A percentile compares a stretch with the other conserved stretches of the same genome.
Evolutionary conservation across 2,113 vertebrate species (phyloP).

Genomic region (Corydoras sp.): DNA sequence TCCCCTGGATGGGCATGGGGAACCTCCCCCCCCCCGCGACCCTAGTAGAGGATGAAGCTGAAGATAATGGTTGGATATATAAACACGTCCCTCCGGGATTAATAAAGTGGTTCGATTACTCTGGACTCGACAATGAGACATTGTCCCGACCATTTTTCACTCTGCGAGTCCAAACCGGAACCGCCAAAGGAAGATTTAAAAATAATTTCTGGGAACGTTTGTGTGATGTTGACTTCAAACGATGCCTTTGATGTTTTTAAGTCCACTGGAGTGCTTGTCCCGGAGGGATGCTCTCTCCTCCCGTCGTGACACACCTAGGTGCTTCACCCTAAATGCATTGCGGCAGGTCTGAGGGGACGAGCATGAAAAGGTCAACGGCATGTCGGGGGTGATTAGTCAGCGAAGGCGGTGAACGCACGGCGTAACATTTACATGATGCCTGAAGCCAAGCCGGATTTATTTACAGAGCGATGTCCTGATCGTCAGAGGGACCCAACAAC

Average conservation of each 20-base stretch:
- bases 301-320: neutral
- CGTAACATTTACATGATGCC: neutral
- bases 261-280: neutral
- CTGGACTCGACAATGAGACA: too few species aligned
- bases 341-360: neutral
- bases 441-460: neutral
- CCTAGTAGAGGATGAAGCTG: too few species aligned
- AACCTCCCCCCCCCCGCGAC: too few species aligned
- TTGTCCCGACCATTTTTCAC: too few species aligned
- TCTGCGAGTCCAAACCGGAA: too few species aligned
- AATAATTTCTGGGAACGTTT: too few species aligned
- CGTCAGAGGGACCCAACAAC: neutral
- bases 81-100: too few species aligned
- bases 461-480: neutral
- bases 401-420: neutral
- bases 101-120: too few species aligned
- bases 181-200: too few species aligned
- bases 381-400: neutral
- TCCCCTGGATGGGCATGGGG: too few species aligned
- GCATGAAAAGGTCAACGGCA: neutral
- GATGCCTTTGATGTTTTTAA: neutral
- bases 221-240: too few species aligned
- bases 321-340: neutral
- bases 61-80: too few species aligned
- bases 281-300: neutral